A percentile compares a stretch with the other conserved stretches of the same genome.
phyloP scores from a whole-genome alignment of 2,113 vertebrate genomes.

The Nibea coibor region DNA sequence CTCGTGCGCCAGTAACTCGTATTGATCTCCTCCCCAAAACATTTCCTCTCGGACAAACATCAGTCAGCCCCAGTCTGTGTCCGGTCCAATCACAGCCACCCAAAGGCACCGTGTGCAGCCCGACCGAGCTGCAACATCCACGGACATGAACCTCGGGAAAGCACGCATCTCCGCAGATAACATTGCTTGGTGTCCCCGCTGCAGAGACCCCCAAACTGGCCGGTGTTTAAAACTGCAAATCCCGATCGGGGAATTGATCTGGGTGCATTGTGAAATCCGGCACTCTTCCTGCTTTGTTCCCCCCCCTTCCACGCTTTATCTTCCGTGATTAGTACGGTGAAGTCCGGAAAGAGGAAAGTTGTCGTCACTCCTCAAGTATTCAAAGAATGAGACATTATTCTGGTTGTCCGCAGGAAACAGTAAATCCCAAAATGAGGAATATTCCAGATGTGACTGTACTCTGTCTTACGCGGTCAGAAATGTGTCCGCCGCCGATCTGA shows the following conservation, averaged over 20 bases:
- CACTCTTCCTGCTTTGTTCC: background rate
- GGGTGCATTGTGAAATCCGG: conserved; percentile 48
- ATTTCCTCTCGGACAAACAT: conserved; percentile 64
- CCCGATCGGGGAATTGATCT: conserved; percentile 16
- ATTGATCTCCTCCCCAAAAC: conserved; percentile 70
- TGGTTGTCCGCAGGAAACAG: conserved; percentile 43
- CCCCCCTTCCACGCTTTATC: background rate
- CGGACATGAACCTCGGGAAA: conserved; percentile 60
- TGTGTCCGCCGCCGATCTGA: conserved; percentile 16
- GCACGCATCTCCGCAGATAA: conserved; percentile 70
- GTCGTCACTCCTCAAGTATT: conserved; percentile 79
- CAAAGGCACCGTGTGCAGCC: conserved; percentile 69
- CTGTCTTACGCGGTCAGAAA: background rate
- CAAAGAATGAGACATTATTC: conserved; percentile 62
- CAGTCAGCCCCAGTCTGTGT: conserved; percentile 82
- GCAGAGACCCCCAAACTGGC: conserved; percentile 37
- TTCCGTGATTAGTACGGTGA: background rate
- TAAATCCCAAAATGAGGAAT: conserved; percentile 8
- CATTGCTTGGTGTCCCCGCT: conserved; percentile 55
- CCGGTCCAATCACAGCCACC: conserved; percentile 76
- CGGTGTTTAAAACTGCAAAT: conserved; percentile 25
- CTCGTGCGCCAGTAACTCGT: conserved; percentile 51
- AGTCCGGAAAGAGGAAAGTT: conserved; percentile 76
- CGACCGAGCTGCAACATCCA: conserved; percentile 66
- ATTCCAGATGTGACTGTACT: conserved; percentile 10